phyloP scores from a whole-genome alignment of 2,888 invertebrate genomes.

The Drosophila putrida region DNA sequence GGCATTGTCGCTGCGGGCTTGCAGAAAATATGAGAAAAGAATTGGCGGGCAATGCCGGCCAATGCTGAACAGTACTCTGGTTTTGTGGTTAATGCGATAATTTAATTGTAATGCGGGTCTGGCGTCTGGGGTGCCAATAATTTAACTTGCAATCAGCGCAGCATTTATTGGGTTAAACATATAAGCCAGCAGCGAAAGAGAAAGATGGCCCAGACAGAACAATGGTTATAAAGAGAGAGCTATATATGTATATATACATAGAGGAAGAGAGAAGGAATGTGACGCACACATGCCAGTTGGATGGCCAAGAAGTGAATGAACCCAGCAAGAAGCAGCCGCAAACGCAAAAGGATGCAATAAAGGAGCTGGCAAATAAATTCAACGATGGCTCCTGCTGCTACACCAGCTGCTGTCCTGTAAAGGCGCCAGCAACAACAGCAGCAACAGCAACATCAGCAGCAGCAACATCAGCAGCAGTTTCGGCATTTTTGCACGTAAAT shows the following conservation, averaged over 20 bases:
- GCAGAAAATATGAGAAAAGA: slow-evolving; percentile 2
- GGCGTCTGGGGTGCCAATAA: slow-evolving; percentile 70
- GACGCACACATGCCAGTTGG: slow-evolving; percentile 46
- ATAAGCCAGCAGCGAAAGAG: slow-evolving; percentile 42
- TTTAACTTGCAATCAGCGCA: slow-evolving; percentile 77
- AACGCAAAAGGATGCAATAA: slow-evolving; percentile 33
- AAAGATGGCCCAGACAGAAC: neutral
- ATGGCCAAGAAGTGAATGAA: slow-evolving; percentile 70
- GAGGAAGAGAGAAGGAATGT: neutral
- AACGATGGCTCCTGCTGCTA: slow-evolving; percentile 43
- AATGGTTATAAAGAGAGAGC: neutral
- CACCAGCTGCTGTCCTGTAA: slow-evolving; percentile 15
- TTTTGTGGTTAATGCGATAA: slow-evolving; percentile 79
- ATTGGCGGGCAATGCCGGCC: slow-evolving; percentile 9
- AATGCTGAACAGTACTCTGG: slow-evolving; percentile 37
- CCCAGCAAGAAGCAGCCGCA: slow-evolving; percentile 29
- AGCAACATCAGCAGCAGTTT: slow-evolving; percentile 1
- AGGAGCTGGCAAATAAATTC: slow-evolving; percentile 69
- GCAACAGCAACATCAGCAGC: neutral
- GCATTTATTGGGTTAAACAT: slow-evolving; percentile 75
- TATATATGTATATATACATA: neutral
- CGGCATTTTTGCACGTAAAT: slow-evolving; percentile 65
- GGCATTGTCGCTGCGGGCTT: neutral
- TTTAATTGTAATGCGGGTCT: slow-evolving; percentile 80
- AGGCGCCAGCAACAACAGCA: slow-evolving; percentile 9